phyloP scores from a whole-genome alignment of 2,888 invertebrate species.

The Tanypteryx hageni region DNA sequence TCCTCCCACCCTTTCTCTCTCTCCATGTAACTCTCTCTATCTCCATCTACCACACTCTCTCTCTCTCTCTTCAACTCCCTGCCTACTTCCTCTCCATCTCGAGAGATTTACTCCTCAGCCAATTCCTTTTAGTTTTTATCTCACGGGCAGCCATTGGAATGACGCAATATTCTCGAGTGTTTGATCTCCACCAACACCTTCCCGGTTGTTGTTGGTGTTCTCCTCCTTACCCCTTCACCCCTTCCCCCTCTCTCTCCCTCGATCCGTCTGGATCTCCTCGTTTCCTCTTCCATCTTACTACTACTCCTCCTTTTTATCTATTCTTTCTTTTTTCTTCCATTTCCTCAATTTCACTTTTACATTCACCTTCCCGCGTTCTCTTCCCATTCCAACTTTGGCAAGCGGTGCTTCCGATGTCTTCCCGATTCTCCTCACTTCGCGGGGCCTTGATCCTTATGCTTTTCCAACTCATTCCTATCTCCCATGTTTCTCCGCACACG shows the following conservation, averaged over 20 bases:
- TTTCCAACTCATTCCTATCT: no score
- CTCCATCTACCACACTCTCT: background rate
- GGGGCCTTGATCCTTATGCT: no score
- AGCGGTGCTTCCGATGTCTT: no score
- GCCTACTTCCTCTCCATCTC: background rate
- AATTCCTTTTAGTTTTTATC: conserved; percentile 49
- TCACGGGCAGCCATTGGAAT: conserved; percentile 13
- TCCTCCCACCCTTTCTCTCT: background rate
- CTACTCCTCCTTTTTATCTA: background rate
- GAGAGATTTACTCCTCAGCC: background rate
- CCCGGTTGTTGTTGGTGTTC: no score
- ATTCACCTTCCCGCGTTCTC: no score
- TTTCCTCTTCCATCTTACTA: background rate
- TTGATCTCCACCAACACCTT: conserved; percentile 15
- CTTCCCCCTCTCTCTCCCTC: background rate
- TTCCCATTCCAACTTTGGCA: no score
- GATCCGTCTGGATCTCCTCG: background rate
- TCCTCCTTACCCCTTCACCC: no score
- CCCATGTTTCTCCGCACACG: no score
- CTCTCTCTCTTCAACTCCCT: background rate
- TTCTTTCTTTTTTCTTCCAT: background rate
- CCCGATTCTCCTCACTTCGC: no score
- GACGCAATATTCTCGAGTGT: conserved; percentile 51
- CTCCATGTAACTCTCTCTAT: background rate
- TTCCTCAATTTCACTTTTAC: background rate